These are phyloP conservation scores for Pammene aurita DNA, from an alignment of 2,888 invertebrate species.

Conservation along the genomic window DNA sequence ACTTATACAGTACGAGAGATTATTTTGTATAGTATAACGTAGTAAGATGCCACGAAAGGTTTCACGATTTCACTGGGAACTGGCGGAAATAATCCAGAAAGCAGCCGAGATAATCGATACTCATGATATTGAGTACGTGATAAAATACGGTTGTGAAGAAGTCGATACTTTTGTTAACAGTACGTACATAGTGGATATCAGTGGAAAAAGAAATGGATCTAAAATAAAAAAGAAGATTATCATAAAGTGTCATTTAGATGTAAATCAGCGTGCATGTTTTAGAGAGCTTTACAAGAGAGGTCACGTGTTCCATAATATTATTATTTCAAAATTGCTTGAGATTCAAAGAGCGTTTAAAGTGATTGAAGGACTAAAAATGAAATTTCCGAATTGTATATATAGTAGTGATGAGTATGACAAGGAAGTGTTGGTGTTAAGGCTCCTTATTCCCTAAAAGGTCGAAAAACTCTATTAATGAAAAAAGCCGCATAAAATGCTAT, in stretches of 20 bases:
- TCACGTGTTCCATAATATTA: conserved; percentile 53
- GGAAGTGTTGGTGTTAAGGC: conserved; percentile 60
- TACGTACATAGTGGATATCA: conserved; percentile 57
- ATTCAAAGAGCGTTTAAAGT: conserved; percentile 59
- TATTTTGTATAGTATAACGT: conserved; percentile 43
- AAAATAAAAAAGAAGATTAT: conserved; percentile 56
- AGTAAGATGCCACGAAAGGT: conserved; percentile 65
- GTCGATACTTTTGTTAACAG: conserved; percentile 61
- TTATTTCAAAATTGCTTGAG: conserved; percentile 58
- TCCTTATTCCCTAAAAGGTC: too few species aligned
- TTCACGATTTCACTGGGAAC: conserved; percentile 59
- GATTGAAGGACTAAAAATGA: conserved; percentile 68
- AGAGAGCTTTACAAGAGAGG: conserved; percentile 63
- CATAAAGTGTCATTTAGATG: conserved; percentile 64
- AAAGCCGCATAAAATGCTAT: too few species aligned
- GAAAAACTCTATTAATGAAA: too few species aligned
- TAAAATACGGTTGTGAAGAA: conserved; percentile 59
- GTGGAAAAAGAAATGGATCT: conserved; percentile 57
- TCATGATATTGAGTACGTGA: conserved; percentile 52
- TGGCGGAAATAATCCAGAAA: conserved; percentile 60
- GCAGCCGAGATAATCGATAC: conserved; percentile 56
- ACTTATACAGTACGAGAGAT: conserved; percentile 44
- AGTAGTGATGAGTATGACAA: conserved; percentile 58
- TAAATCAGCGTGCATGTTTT: conserved; percentile 55
- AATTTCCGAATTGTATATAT: conserved; percentile 64